A percentile compares a stretch with the other conserved stretches of the same genome.
Evolutionary conservation across 23 tunicate genomes (phyloP).

Genomic region (Ascidia mentula): DNA sequence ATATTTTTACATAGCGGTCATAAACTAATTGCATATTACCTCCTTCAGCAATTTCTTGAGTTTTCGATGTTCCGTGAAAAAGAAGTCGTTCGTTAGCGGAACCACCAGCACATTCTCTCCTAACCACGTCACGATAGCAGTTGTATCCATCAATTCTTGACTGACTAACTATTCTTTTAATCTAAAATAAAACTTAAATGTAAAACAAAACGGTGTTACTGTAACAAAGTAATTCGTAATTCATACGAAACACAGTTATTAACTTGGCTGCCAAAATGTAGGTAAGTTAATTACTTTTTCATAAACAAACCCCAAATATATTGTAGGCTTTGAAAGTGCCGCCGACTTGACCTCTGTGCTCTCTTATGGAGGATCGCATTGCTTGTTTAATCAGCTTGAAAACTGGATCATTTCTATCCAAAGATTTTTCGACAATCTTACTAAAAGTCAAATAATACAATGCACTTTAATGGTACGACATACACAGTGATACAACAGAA

Average conservation of each 20-base stretch:
- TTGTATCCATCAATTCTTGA: not conserved
- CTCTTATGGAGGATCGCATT: not conserved
- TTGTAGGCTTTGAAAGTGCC: not conserved
- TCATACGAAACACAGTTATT: too few species aligned
- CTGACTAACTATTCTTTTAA: not conserved
- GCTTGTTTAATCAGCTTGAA: not conserved
- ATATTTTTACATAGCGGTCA: too few species aligned
- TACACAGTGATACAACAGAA: too few species aligned
- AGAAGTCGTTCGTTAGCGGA: not conserved
- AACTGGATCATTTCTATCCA: not conserved
- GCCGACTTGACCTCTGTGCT: not conserved
- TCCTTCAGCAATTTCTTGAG: not conserved
- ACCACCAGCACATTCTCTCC: not conserved
- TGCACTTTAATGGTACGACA: too few species aligned
- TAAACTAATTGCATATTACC: not conserved
- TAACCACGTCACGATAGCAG: not conserved
- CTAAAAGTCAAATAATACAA: too few species aligned
- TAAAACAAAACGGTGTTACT: too few species aligned
- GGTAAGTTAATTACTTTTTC: too few species aligned
- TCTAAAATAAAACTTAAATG: not conserved
- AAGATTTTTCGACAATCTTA: not conserved
- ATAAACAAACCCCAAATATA: not conserved
- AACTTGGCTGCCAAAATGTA: too few species aligned
- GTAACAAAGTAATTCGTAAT: too few species aligned
- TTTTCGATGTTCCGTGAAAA: not conserved